Evolutionary conservation across 1,140 invertebrate species (phyloP), one percentile per base, ranked within the genome.

Genomic region (Aphaenogaster floridana): DNA sequence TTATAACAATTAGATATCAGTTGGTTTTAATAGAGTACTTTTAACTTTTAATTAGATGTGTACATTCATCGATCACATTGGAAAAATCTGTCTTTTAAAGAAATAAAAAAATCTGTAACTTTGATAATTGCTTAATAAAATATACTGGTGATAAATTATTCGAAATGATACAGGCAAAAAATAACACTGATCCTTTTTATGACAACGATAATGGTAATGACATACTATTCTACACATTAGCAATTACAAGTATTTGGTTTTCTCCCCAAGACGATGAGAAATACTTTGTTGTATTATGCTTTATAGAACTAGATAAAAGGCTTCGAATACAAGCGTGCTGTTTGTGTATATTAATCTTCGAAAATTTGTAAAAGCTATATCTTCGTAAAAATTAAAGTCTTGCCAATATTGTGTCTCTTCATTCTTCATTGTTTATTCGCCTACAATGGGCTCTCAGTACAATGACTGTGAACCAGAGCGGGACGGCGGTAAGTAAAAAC

Each of bases 281-380:
- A 81, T 69, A 72, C 17, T 64, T 54, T 69, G 13, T 45, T 87
- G 11, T 66, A 52, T 64, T 57, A 81, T 64, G 3, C n/a, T 15
- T 83, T 87, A 66, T 11, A 21, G 39, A 52, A 71, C 21, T 84
- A 89, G 54, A 87, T 1, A 52, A 63, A 42, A 50, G 64, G 42
- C 7, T 59, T 86, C 39, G 45, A 63, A 76, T 59, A 34, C 4
- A 88, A 86, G 42, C 42, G 52, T 77, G 61, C 66, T 80, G 7
- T 72, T 63, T 54, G 77, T 90, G 21, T 71, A 77, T n/a, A 50
- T 36, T 76, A 86, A 84, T 74, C 2, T 63, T 83, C 68, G 72
- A 68, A 90, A 88, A 84, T 66, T 63, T 91, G 89, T 86, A 88
- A 91, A 90, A 90, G 80, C 66, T 91, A 91, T 88, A 91, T 88